phyloP scores from a whole-genome alignment of 2,113 vertebrate species.

The Forbesichthys papilliferus region DNA sequence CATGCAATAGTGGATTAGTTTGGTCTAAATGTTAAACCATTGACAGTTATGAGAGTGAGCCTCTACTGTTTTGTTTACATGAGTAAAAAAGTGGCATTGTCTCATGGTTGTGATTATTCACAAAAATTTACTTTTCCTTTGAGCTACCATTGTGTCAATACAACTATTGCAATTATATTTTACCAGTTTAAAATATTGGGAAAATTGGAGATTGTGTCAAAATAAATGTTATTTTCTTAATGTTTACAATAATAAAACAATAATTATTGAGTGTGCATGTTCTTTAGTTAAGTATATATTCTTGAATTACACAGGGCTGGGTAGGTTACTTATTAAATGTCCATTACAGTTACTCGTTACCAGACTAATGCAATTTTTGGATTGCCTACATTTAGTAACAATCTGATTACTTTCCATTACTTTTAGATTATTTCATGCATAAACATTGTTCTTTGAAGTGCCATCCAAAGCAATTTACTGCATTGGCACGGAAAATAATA shows the following conservation, averaged over 20 bases:
- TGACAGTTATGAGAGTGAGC: slow-evolving; percentile 25
- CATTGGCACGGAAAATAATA: too few species aligned
- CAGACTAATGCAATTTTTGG: too few species aligned
- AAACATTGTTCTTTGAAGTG: too few species aligned
- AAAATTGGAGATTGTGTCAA: slow-evolving; percentile 21
- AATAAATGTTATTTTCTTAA: slow-evolving; percentile 51
- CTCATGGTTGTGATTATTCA: slow-evolving; percentile 44
- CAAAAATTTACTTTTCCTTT: slow-evolving; percentile 18
- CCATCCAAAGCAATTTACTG: too few species aligned
- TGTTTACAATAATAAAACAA: slow-evolving; percentile 29
- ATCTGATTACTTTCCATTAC: too few species aligned
- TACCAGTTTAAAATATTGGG: slow-evolving; percentile 53
- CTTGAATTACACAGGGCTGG: too few species aligned
- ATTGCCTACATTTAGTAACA: too few species aligned
- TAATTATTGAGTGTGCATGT: slow-evolving; percentile 9
- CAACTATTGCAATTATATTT: slow-evolving; percentile 75
- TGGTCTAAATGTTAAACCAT: slow-evolving; percentile 24
- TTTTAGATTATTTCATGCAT: too few species aligned
- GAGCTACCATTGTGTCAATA: slow-evolving; percentile 50
- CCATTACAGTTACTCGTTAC: too few species aligned
- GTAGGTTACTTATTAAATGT: too few species aligned
- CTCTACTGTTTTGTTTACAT: slow-evolving; percentile 41
- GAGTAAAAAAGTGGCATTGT: slow-evolving; percentile 31
- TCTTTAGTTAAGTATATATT: neutral
- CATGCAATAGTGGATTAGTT: slow-evolving; percentile 7